Percentiles rank a stretch among this genome's conserved stretches.
phyloP scores from a whole-genome alignment of 2,888 invertebrate genomes.

The Scrobipalpa costella region DNA sequence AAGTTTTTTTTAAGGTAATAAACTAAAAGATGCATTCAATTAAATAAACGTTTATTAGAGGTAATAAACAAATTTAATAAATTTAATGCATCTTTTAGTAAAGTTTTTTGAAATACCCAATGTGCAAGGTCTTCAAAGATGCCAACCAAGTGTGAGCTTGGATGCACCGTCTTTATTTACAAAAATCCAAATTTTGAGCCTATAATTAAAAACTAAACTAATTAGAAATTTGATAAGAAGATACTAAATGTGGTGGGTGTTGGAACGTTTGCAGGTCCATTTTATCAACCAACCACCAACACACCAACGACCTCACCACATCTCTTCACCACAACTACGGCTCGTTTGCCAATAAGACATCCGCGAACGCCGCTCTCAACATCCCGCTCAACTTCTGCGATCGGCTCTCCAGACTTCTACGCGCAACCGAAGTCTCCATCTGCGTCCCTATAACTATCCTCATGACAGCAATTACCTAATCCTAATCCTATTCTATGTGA shows the following conservation, averaged over 20 bases:
- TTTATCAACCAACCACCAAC: conserved; percentile 81
- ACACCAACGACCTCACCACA: conserved; percentile 80
- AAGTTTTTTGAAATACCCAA: not conserved
- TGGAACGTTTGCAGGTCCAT: conserved; percentile 82
- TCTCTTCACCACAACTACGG: conserved; percentile 79
- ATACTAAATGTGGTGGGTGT: conserved; percentile 80
- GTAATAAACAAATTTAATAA: no score
- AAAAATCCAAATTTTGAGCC: conserved; percentile 10
- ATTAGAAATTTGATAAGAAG: conserved; percentile 49
- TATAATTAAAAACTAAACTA: conserved; percentile 6
- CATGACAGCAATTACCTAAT: conserved; percentile 73
- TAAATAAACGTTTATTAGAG: no score
- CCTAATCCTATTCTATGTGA: conserved; percentile 51
- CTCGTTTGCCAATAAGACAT: conserved; percentile 73
- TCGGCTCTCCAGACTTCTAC: conserved; percentile 71
- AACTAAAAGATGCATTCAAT: no score
- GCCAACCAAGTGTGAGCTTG: conserved; percentile 11
- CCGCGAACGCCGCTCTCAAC: conserved; percentile 72
- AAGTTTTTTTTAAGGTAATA: no score
- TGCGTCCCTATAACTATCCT: conserved; percentile 63
- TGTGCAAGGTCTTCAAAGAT: conserved; percentile 3
- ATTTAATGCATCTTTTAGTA: not conserved
- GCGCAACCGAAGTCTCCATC: conserved; percentile 70
- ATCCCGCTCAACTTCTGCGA: conserved; percentile 70
- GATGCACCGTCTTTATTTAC: conserved; percentile 20